phyloP scores from a whole-genome alignment of 2,797 vertebrate genomes.

The Gephyroberyx darwinii region DNA sequence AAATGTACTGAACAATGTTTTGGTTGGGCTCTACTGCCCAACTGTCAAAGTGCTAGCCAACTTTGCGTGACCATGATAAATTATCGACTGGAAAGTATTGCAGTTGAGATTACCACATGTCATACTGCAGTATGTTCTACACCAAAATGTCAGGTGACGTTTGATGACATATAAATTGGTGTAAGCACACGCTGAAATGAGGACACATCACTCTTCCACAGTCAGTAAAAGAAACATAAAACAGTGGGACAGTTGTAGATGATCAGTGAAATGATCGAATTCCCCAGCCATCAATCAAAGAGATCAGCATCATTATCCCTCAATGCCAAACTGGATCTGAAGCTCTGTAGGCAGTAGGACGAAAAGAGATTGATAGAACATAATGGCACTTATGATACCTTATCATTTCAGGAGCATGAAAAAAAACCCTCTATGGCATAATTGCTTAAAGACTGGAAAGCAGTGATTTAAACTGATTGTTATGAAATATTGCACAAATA shows the following conservation, averaged over 20 bases:
- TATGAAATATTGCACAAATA: constrained; percentile 36
- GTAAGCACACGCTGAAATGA: background rate
- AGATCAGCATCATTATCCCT: constrained; percentile 19
- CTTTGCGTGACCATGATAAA: background rate
- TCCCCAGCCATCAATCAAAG: constrained; percentile 30
- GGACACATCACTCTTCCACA: background rate
- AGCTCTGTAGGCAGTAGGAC: constrained; percentile 9
- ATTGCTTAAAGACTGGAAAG: constrained; percentile 39
- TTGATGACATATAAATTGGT: background rate
- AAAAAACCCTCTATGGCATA: constrained; percentile 15
- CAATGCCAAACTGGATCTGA: constrained; percentile 12
- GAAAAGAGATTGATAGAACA: constrained; percentile 9
- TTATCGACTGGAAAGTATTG: background rate
- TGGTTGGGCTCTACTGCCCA: background rate
- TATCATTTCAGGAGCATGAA: constrained; percentile 33
- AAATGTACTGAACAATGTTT: background rate
- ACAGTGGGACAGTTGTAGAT: constrained; percentile 22
- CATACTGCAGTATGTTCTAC: background rate
- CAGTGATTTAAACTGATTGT: constrained; percentile 53
- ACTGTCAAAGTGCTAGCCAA: background rate
- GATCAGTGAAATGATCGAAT: constrained; percentile 27
- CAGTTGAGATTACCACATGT: background rate
- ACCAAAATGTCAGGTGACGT: background rate
- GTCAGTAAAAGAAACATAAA: constrained; percentile 9
- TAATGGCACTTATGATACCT: constrained; percentile 28